These are phyloP conservation scores for Diachasma alloeum DNA, from an alignment of 1,140 invertebrate genomes.

Conservation along the genomic window DNA sequence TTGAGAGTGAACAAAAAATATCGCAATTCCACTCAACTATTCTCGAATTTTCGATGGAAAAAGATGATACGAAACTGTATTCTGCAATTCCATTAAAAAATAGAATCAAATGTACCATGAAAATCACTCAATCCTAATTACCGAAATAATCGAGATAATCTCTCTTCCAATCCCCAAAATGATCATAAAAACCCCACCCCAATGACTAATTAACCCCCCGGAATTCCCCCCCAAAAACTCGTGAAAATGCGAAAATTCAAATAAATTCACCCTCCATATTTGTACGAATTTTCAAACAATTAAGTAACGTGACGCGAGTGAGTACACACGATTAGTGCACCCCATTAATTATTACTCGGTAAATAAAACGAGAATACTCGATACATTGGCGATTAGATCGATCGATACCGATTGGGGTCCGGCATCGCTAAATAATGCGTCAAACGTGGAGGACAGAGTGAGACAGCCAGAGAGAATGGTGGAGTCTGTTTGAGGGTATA, in stretches of 20 bases:
- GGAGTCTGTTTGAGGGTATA: background rate
- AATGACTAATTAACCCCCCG: background rate
- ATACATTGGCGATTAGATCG: constrained; percentile 25
- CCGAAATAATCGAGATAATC: no score
- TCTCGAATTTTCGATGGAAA: no score
- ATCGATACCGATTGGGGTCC: constrained; percentile 11
- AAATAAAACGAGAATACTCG: constrained; percentile 10
- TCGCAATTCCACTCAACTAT: no score
- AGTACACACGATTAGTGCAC: constrained; percentile 7
- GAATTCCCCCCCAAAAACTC: background rate
- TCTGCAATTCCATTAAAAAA: no score
- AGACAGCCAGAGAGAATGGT: background rate
- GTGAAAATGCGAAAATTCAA: background rate
- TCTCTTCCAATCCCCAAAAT: background rate
- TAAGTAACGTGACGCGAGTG: background rate
- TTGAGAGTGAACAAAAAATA: no score
- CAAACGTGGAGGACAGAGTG: background rate
- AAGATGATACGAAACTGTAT: no score
- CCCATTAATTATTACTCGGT: constrained; percentile 29
- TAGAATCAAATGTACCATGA: no score
- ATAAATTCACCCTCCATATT: background rate
- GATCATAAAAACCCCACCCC: background rate
- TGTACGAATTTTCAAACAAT: background rate
- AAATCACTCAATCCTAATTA: no score
- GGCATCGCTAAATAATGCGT: background rate